Evolutionary conservation across 1,140 invertebrate species (phyloP), one percentile per base, ranked within the genome.

Genomic region (Neomicropteryx cornuta): DNA sequence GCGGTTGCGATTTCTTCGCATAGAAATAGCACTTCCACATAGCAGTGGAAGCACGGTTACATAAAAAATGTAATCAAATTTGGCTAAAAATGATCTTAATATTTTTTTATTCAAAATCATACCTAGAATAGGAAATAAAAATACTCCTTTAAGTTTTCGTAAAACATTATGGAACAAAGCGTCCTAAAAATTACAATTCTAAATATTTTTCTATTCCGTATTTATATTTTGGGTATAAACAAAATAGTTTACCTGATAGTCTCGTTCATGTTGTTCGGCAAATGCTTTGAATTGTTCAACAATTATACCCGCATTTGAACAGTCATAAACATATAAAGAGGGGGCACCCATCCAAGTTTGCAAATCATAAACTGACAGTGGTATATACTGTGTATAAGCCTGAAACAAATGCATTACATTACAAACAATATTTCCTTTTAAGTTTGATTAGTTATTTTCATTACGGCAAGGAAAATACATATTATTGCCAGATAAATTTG

Each of bases 271-370:
- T 55, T 96, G 91, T 24, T 81, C 77, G 6, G 90, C 89, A 68
- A 95, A 97, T 49, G 83, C 77, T 50, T 87, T 83, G 66, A 97
- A 97, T 27, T 86, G 82, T 38, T 95, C 86, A 19, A 97, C 81
- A 49, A 97, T 96, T 36, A 94, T 86, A 27, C 94, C 95, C 6
- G 96, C 96, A 73, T 95, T 97, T 18, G 92, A 96, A 69, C 95
- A 99, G 62, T 99, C 96, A 68, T 97, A 99, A 5, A 99, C 94
- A 70, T 98, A 99, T 41, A 99, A 96, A 28, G 94, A 97, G 4
- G 96, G 96, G 35, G 88, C 84, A 35, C 91, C 92, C 92, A 99
- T 97, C 96, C 96, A 99, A 17, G 85, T 87, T 70, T 99, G 95
- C 33, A 99, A 75, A 70, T 99, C 96, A 62, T 94, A 98, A 24